Evolutionary conservation across 2,797 vertebrate species (phyloP).

Genomic region (Catamblyrhynchus diadema): DNA sequence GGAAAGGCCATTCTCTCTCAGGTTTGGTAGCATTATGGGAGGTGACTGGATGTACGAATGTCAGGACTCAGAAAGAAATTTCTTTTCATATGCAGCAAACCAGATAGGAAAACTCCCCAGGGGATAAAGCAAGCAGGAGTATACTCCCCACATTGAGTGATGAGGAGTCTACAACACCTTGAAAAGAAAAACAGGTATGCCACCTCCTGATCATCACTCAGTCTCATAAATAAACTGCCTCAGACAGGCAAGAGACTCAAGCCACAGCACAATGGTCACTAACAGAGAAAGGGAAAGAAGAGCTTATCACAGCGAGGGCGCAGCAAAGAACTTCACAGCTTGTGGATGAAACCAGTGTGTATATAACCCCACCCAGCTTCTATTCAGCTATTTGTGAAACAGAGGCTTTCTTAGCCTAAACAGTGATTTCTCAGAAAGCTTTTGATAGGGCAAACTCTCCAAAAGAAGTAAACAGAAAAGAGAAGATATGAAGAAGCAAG

Average conservation of each 20-base stretch:
- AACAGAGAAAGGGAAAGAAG: neutral
- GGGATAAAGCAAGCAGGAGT: slow-evolving; percentile 17
- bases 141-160: neutral
- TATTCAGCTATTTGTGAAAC: neutral
- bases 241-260: neutral
- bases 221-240: neutral
- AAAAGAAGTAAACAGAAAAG: neutral
- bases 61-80: slow-evolving; percentile 14
- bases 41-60: neutral
- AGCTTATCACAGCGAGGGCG: neutral
- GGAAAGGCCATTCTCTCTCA: neutral
- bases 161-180: neutral
- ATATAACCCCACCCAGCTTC: neutral
- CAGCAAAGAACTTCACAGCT: neutral
- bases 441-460: neutral
- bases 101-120: neutral
- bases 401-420: neutral
- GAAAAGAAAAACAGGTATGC: neutral
- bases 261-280: neutral
- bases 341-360: neutral
- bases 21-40: neutral
- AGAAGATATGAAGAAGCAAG: neutral
- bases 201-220: neutral
- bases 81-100: slow-evolving; percentile 23
- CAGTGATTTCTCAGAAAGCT: neutral